Conservation (phyloP, 2,797 vertebrate species). For the Xenops minutus region DNA sequence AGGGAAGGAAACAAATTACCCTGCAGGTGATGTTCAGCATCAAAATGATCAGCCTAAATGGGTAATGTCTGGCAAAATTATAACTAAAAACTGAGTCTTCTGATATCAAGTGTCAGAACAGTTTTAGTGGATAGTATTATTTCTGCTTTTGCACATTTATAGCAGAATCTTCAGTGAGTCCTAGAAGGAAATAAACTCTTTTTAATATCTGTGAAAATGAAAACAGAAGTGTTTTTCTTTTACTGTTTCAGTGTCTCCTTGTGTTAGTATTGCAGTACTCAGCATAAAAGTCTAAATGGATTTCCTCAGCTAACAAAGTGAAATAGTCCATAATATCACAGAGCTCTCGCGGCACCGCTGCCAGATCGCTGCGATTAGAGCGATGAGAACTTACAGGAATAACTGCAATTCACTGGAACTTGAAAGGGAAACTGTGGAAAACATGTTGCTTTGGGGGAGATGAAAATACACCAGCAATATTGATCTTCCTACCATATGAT, state of each 20-base stretch:
- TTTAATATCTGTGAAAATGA: not conserved
- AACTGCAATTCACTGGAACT: not conserved
- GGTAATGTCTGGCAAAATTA: not conserved
- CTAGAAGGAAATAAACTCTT: not conserved
- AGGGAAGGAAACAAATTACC: not conserved
- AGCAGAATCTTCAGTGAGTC: not conserved
- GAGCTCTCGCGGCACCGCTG: not conserved
- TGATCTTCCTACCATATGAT: not conserved
- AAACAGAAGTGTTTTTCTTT: not conserved
- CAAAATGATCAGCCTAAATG: not conserved
- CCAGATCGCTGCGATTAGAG: not conserved
- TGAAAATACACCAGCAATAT: constrained; percentile 20
- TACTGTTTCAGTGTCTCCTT: not conserved
- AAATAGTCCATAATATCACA: not conserved
- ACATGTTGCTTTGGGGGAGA: constrained; percentile 17
- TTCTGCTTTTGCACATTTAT: not conserved
- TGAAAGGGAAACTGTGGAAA: constrained; percentile 30
- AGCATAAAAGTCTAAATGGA: constrained; percentile 14
- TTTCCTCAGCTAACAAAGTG: constrained; percentile 5
- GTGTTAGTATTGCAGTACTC: not conserved
- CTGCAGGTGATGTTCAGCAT: not conserved
- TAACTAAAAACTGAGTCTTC: not conserved
- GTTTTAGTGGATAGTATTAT: not conserved
- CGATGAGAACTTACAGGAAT: not conserved
- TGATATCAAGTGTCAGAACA: not conserved